Conservation (phyloP, 2,797 vertebrate genomes). For the Thaleichthys pacificus region DNA sequence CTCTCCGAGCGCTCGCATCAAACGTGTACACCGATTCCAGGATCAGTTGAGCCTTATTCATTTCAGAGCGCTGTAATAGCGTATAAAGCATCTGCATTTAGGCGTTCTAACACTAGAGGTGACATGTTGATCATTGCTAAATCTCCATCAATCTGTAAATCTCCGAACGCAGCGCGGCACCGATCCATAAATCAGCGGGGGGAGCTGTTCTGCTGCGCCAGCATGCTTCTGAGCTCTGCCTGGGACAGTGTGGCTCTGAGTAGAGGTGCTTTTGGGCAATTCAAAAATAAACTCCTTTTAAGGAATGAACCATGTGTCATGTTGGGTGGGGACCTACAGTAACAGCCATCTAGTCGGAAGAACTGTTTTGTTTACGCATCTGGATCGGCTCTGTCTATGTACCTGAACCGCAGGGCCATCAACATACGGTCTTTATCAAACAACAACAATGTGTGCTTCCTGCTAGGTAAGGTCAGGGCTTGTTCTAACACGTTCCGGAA, state of each 20-base stretch:
- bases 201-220: not conserved
- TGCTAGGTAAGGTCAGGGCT: not conserved
- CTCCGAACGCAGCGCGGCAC: too few relatives aligned
- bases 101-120: not conserved
- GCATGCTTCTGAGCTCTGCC: not conserved
- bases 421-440: not conserved
- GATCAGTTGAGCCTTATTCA: not conserved
- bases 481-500: not conserved
- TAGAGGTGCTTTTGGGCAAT: too few relatives aligned
- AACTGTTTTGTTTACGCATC: too few relatives aligned
- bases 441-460: not conserved
- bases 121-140: not conserved
- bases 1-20: too few relatives aligned
- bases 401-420: not conserved
- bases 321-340: too few relatives aligned
- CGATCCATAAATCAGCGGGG: not conserved
- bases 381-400: not conserved
- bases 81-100: not conserved
- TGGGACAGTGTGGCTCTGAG: conserved; percentile 14
- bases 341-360: too few relatives aligned
- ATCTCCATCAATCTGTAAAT: too few relatives aligned
- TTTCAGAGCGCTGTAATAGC: not conserved
- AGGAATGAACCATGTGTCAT: too few relatives aligned
- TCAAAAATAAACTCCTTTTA: too few relatives aligned
- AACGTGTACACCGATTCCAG: too few relatives aligned